Evolutionary conservation across 2,113 vertebrate genomes (phyloP).

Genomic region (Clarias gariepinus): DNA sequence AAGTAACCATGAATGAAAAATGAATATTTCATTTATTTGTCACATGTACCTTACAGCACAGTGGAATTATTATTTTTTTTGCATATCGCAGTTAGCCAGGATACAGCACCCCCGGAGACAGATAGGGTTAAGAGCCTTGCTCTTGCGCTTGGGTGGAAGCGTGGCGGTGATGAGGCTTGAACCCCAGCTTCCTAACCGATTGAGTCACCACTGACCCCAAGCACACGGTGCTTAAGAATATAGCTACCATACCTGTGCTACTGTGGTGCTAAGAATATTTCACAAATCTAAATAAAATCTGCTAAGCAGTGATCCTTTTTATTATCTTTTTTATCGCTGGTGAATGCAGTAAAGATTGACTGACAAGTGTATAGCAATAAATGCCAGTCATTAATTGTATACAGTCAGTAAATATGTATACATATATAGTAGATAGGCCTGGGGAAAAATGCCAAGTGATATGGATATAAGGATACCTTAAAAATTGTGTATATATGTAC

Average conservation of each 20-base stretch:
- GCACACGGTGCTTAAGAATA: background rate
- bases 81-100: no score
- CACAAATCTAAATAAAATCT: background rate
- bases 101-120: no score
- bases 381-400: background rate
- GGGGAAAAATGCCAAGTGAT: background rate
- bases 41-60: no score
- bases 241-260: background rate
- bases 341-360: background rate
- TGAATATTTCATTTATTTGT: no score
- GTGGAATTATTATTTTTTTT: no score
- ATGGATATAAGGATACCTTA: background rate
- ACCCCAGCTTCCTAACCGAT: no score
- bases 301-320: background rate
- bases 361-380: background rate
- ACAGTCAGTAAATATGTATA: background rate
- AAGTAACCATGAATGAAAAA: background rate
- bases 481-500: no score
- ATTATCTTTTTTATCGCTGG: background rate
- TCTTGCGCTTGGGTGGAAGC: no score
- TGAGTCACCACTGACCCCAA: no score
- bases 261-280: background rate
- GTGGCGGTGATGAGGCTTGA: no score
- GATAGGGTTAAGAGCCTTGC: no score
- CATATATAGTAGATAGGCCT: background rate